These are phyloP conservation scores for Potamarius usumacintae DNA, from an alignment of 2,113 vertebrate genomes.

Conservation along the genomic window DNA sequence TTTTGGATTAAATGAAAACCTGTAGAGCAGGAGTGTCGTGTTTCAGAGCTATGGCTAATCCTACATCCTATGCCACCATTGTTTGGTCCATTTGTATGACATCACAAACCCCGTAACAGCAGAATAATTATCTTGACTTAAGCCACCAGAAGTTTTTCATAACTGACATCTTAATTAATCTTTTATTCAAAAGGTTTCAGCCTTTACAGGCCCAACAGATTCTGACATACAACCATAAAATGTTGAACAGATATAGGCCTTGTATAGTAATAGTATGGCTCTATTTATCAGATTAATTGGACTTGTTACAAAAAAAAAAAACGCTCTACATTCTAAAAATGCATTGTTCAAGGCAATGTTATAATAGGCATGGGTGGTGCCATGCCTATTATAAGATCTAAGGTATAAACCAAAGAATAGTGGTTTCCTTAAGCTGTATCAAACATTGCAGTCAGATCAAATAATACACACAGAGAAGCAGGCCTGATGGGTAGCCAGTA, in stretches of 20 bases:
- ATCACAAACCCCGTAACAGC: background rate
- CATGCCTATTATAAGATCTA: no score
- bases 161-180: background rate
- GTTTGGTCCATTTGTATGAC: background rate
- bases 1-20: background rate
- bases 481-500: background rate
- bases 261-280: background rate
- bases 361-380: background rate
- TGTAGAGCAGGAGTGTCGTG: background rate
- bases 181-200: background rate
- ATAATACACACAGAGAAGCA: no score
- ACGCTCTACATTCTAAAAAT: background rate
- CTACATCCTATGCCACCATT: background rate
- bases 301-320: background rate
- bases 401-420: no score
- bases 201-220: background rate
- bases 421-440: no score
- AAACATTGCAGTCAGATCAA: no score
- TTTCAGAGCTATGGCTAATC: background rate
- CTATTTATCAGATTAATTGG: no score
- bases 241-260: background rate
- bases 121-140: conserved; percentile 1
- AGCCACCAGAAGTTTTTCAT: background rate
- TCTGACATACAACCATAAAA: background rate
- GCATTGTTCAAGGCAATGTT: background rate